Evolutionary conservation across 35 echinoderm and acorn worm genomes (phyloP).

Genomic region (Hemicentrotus pulcherrimus): DNA sequence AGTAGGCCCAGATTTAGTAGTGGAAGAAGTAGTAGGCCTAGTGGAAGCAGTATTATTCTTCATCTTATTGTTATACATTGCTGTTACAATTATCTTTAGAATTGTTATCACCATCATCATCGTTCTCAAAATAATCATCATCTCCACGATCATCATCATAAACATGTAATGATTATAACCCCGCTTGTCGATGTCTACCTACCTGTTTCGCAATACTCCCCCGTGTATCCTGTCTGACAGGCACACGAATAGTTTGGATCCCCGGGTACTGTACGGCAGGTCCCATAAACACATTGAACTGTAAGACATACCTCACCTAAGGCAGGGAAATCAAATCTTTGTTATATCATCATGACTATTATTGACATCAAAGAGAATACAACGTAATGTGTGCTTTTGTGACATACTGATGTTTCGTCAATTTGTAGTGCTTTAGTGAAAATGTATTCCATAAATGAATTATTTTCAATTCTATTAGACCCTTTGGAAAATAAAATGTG

Average conservation of each 20-base stretch:
- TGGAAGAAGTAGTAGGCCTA: too few relatives aligned
- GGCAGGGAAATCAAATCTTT: neutral
- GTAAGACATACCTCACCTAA: neutral
- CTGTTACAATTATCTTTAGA: too few relatives aligned
- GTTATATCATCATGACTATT: neutral
- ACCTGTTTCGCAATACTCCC: neutral
- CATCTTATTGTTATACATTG: too few relatives aligned
- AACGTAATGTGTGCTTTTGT: neutral
- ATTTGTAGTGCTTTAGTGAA: too few relatives aligned
- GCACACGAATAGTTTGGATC: neutral
- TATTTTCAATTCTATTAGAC: too few relatives aligned
- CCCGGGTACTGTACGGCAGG: neutral
- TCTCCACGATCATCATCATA: too few relatives aligned
- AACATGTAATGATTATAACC: too few relatives aligned
- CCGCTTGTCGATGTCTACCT: neutral
- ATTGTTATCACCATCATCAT: too few relatives aligned
- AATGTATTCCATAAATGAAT: neutral
- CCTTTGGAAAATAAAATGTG: too few relatives aligned
- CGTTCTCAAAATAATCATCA: too few relatives aligned
- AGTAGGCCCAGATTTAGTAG: too few relatives aligned
- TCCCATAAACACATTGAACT: neutral
- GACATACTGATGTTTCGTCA: neutral
- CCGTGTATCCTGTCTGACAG: neutral
- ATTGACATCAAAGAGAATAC: neutral
- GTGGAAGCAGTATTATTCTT: too few relatives aligned